Base-by-base conservation (phyloP, 2,888 invertebrate species). In the Tenthredo mesomela region DNA sequence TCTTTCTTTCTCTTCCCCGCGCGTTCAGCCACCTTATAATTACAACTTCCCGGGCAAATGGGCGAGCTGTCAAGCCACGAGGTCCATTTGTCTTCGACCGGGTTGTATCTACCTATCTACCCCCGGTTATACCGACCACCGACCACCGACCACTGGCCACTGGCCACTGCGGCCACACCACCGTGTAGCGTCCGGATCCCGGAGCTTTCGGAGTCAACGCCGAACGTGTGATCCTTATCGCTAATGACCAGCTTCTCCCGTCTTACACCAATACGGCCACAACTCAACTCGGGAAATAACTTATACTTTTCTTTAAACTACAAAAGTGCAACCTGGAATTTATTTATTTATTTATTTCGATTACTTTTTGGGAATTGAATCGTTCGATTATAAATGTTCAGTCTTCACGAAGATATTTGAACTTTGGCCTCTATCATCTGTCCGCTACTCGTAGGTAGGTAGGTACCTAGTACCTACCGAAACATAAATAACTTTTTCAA, bases 21-120 rank as follows among this genome's bases (percentile, higher is more conserved):
- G 43, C 29, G 29, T 40, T 88, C 87, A 93, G 93, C 93, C 93
- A 92, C 93, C 94, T 93, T 93, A 93, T 94, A 94, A 94, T 94
- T 94, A 94, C 93, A 92, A 93, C 93, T 94, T 93, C 91, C 93
- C 93, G 93, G 93, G 93, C 93, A 93, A 93, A 93, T 93, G 93
- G 93, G 92, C 91, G 92, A 88, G 93, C 93, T 82, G 82, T 82
- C 82, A 70, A 50, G 47, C 50, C 47, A 40, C 82, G 18, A 33
- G 67, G 82, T 93, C 92, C 94, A 93, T 93, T 94, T 93, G 93
- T 94, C 94, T 94, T 93, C 89, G 88, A 88, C 89, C n/a, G 37
- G 70, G 61, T 21, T 25, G 61, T 61, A 61, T 61, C 61, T 70
- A 40, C 61, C 61, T 61, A 54, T 54, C 54, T 54, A 54, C 54